Evolutionary conservation across 2,113 vertebrate genomes (phyloP), one percentile per base, ranked within the genome.

Genomic region (Hystrix cristata): DNA sequence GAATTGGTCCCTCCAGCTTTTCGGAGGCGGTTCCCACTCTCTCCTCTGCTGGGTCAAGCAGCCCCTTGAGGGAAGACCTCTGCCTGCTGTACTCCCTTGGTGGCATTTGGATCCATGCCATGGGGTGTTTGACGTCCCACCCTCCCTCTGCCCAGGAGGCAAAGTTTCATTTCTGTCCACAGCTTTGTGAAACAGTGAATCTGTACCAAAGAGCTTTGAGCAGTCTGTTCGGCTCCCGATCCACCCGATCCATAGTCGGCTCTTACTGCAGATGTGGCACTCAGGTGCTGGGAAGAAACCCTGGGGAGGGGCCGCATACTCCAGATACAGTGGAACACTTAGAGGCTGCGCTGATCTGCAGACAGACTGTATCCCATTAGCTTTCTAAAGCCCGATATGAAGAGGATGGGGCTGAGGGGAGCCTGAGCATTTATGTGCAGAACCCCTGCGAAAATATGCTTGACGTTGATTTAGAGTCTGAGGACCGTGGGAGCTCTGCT

Each of bases 391-490:
- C 59, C 89, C 55, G 11, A 71, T 59, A 82, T 60, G 67, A 89
- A 74, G 48, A 83, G 69, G 57, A 95, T 3, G 6, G 57, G 59
- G 57, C 15, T 7, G 23, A 60, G 16, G 71, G 7, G 14, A 14
- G 25, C 14, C 23, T 46, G 9, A 11, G 95, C 15, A 53, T 94
- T 74, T 21, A 46, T 85, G 94, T 88, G 78, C 25, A 69, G 64
- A 80, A 94, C 89, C 87, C 4, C 25, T 93, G 82, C 96, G 97
- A 97, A 92, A 95, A 97, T 53, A 69, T 89, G 89, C 91, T 96
- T 97, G 89, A 74, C 84, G 18, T 89, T 97, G 95, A 96, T 97
- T 93, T 91, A 74, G 86, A 98, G 88, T 97, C 97, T 62, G 88
- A 97, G 96, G 88, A 84, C 96, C 94, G 51, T 62, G 88, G 97